Base-by-base conservation (phyloP, 2,797 vertebrate species). In the Sebastes diploproa region DNA sequence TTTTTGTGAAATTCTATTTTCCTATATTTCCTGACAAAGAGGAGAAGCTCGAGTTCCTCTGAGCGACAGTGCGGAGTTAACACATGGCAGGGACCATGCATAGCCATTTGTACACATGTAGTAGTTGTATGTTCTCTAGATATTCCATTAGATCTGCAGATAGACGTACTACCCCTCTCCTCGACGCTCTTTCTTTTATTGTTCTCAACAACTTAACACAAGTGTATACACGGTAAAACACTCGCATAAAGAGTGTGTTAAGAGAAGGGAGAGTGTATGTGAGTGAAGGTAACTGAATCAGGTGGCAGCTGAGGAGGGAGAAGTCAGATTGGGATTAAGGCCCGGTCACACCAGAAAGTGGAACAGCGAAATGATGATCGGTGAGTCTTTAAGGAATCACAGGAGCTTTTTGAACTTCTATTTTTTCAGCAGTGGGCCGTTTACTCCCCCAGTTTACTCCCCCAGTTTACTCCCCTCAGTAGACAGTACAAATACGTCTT, bases 11-110 rank as follows among this genome's bases (percentile, higher is more conserved):
- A 86, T 83, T 84, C 72, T 87, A 88, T 87, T 89, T 91, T 90
- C 86, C 84, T 85, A 82, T 78, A 83, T 86, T 86, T 85, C 79
- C 80, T 79, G 90, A 93, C 91, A 83, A 90, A 63, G 92, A 91
- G 88, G 90, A 86, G 71, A 77, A 72, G 36, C 38, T 34, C 0
- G 34, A 60, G 71, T 85, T 87, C 84, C 90, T 92, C 90, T 84
- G 86, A 91, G 78, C 81, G 23, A 59, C 81, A 42, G 71, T 65
- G 46, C 29, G 1, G 55, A 62, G 65, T 61, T 32, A 61, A 66
- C 77, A 82, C 82, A 59, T 88, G 81, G 83, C 89, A 78, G 83
- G 84, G 74, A 88, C 82, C 81, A 68, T 78, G 77, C 88, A 82
- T 81, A 86, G 64, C 74, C 86, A 74, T 84, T 70, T 78, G 80